These are phyloP conservation scores for Platyrinchus mystaceus DNA, from an alignment of 2,797 vertebrate species.

Conservation along the genomic window DNA sequence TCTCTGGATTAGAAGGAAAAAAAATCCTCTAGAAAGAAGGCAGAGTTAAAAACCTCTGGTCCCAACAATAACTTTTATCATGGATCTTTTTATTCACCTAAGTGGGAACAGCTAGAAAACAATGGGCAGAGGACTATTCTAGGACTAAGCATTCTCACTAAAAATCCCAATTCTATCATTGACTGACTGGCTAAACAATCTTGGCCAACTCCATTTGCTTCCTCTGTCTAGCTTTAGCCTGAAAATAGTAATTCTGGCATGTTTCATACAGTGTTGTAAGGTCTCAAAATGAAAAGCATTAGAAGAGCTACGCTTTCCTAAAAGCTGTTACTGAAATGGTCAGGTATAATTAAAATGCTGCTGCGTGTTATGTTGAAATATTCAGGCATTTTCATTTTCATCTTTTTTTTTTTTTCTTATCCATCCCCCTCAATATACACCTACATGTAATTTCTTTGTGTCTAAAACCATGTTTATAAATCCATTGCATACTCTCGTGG, in stretches of 20 bases:
- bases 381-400: neutral
- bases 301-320: neutral
- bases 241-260: neutral
- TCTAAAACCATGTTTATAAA: neutral
- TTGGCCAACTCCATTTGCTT: neutral
- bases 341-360: neutral
- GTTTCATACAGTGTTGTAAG: neutral
- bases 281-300: neutral
- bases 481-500: neutral
- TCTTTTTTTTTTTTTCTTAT: neutral
- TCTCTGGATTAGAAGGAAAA: neutral
- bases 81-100: neutral
- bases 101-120: neutral
- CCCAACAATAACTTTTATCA: neutral
- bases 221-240: neutral
- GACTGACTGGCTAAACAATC: neutral
- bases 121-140: neutral
- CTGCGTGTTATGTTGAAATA: neutral
- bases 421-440: fast-evolving
- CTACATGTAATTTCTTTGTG: neutral
- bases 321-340: neutral
- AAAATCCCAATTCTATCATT: neutral
- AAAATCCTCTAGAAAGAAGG: neutral
- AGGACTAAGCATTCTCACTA: neutral
- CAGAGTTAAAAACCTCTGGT: neutral